Conservation (phyloP, 1,140 invertebrate species). For the Scaptomyza hsui region DNA sequence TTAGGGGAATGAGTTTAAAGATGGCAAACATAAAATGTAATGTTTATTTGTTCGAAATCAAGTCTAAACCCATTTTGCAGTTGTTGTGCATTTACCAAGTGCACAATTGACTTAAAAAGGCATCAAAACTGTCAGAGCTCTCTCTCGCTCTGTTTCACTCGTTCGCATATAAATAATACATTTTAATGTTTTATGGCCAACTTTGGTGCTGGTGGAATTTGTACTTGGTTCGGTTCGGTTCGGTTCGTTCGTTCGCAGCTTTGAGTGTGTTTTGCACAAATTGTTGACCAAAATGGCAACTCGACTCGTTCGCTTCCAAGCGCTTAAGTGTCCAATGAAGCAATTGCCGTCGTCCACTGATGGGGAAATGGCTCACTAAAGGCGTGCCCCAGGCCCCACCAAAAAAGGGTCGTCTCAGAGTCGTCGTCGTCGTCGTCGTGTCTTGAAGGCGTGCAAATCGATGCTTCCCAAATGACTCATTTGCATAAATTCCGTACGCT, state of each 20-base stretch:
- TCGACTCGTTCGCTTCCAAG: constrained; percentile 46
- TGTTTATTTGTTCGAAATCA: not conserved
- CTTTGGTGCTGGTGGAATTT: constrained; percentile 60
- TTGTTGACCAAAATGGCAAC: constrained; percentile 61
- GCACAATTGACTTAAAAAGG: constrained; percentile 25
- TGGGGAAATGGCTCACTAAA: constrained; percentile 49
- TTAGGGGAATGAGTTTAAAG: not conserved
- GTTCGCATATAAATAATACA: constrained; percentile 13
- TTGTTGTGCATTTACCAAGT: constrained; percentile 12
- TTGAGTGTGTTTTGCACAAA: constrained; percentile 58
- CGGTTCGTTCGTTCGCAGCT: constrained; percentile 1
- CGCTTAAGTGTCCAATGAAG: constrained; percentile 57
- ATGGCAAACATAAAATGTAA: not conserved
- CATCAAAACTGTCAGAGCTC: not conserved
- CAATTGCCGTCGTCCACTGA: constrained; percentile 59
- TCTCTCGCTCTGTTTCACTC: not conserved
- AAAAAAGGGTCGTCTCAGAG: not conserved
- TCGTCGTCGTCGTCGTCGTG: constrained; percentile 44
- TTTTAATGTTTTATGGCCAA: constrained; percentile 66
- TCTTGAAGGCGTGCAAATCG: constrained; percentile 46
- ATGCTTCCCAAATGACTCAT: constrained; percentile 49
- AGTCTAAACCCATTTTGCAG: not conserved
- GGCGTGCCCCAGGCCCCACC: constrained; percentile 17
- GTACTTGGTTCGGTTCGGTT: constrained; percentile 31
- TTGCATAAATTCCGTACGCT: constrained; percentile 62